Evolutionary conservation across 2,888 invertebrate species (phyloP).

Genomic region (Norana najaformis): DNA sequence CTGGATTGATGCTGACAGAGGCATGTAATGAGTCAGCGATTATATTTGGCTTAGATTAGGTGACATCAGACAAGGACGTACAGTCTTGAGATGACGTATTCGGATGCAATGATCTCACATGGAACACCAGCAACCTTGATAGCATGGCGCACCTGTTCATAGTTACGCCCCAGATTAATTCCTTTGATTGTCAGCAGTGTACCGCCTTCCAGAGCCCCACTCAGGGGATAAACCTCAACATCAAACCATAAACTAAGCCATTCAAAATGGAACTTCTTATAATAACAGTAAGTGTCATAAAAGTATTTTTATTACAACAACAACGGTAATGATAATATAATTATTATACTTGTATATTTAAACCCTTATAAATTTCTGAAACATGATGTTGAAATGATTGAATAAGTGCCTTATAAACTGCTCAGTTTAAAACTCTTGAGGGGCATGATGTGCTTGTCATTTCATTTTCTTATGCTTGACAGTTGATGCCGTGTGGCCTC

Average conservation of each 20-base stretch:
- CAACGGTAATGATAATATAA: neutral
- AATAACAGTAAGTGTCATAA: no score
- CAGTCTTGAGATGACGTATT: constrained; percentile 36
- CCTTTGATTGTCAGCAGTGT: constrained; percentile 90
- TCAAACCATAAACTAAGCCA: neutral
- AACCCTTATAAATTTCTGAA: neutral
- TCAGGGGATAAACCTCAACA: constrained; percentile 30
- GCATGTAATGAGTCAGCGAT: neutral
- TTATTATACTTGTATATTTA: no score
- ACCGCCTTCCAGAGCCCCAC: constrained; percentile 92
- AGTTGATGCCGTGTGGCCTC: neutral
- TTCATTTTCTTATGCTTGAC: neutral
- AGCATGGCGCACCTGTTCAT: constrained; percentile 29
- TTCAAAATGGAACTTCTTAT: neutral
- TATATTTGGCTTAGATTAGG: neutral
- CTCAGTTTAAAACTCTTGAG: neutral
- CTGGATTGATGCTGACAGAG: no score
- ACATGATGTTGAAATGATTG: neutral
- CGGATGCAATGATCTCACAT: constrained; percentile 26
- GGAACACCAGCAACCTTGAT: constrained; percentile 28
- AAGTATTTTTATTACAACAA: no score
- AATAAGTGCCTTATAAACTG: neutral
- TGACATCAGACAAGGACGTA: neutral
- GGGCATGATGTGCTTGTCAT: neutral
- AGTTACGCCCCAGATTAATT: constrained; percentile 70